Base-by-base conservation (phyloP, 2,797 vertebrate genomes). In the Oreortyx pictus region DNA sequence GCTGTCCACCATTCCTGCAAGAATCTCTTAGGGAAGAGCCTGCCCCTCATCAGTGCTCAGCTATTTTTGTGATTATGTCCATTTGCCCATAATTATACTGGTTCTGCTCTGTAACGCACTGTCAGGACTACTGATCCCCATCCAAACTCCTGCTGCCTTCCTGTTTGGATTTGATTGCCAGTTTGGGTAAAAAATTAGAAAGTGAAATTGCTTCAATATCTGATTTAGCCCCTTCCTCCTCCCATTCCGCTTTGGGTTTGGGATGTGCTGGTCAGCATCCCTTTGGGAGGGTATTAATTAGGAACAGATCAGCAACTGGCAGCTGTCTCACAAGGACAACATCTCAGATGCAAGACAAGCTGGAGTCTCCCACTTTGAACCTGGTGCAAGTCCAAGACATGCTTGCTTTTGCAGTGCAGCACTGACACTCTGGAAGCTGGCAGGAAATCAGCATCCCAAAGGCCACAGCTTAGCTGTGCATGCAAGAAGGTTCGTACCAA, bases 111-210 rank as follows among this genome's bases (percentile, higher is more conserved):
- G 43, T 2, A 2, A 37, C 71, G 22, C 57, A 77, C 62, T 41
- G 46, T 82, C 61, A 68, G 59, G 59, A 56, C 80, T 44, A 73
- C 71, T 88, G 73, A 92, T 86, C 56, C 7, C 18, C n/a, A 20
- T 89, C 73, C 87, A 94, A 89, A 59, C 54, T 90, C 66, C 70
- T 78, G 59, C 79, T 91, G 85, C 85, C 82, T 89, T 93, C 50
- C 62, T 87, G 59, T 92, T 77, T 92, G 70, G 72, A 85, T 89
- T 74, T 83, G 47, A 50, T 41, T 2, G 24, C 47, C 80, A 92
- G 68, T 46, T 86, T 31, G 41, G 74, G 68, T 90, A 92, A 87
- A 95, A 93, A 92, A 85, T 76, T 79, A 83, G 61, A 89, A 65
- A 70, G 64, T 60, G 39, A 92, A 52, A 77, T n/a, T 78, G 62